A percentile compares a stretch with the other conserved stretches of the same genome.
Conservation (phyloP, 2,888 invertebrate species). For the Dolomedes plantarius region DNA sequence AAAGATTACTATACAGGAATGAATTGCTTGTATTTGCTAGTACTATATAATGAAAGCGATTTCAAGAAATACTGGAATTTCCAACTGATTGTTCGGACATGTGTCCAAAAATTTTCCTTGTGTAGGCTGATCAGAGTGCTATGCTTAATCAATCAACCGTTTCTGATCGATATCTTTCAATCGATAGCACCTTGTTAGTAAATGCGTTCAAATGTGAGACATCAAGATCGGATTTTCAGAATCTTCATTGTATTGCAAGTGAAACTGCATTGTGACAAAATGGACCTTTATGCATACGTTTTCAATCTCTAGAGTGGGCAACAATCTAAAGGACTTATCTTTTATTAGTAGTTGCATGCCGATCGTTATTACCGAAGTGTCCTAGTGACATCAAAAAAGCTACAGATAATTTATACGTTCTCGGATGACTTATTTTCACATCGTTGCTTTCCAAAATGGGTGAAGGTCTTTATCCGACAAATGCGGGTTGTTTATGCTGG, state of each 20-base stretch:
- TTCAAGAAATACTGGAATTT: too few species aligned
- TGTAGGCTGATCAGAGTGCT: not conserved
- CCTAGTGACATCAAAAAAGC: constrained; percentile 16
- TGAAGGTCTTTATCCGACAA: constrained; percentile 35
- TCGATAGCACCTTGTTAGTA: not conserved
- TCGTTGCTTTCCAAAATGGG: constrained; percentile 22
- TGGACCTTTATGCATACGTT: not conserved
- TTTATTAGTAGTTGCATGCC: not conserved
- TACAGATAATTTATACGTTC: constrained; percentile 20
- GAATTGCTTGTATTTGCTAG: too few species aligned
- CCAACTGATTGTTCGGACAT: too few species aligned
- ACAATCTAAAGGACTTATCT: not conserved
- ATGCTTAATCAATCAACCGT: not conserved
- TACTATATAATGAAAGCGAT: too few species aligned
- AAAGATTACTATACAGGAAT: too few species aligned
- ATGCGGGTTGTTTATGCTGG: not conserved
- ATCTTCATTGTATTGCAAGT: not conserved
- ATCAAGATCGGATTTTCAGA: not conserved
- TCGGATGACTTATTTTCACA: constrained; percentile 24
- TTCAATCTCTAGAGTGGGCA: not conserved
- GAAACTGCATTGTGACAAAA: too few species aligned
- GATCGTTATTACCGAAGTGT: not conserved
- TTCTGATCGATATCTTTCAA: not conserved
- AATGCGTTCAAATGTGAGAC: not conserved
- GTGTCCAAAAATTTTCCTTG: too few species aligned